Evolutionary conservation across 2,888 invertebrate genomes (phyloP), one percentile per base, ranked within the genome.

Genomic region (Nemoura dubitans): DNA sequence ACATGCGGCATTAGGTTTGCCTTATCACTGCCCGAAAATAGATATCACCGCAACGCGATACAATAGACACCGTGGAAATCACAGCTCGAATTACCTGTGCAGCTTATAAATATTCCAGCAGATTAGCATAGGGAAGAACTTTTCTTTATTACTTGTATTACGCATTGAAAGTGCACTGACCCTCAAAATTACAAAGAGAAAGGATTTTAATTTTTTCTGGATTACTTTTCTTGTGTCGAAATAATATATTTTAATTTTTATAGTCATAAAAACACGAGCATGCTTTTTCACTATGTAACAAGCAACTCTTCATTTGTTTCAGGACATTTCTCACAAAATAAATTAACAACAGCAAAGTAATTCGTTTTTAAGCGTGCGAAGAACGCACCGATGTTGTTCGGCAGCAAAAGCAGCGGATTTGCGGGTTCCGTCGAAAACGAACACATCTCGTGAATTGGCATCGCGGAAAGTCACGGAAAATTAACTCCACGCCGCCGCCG

Each of bases 111-210:
- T 59, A 59, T 59, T 59, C 59, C 59, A 59, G 59, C 59, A 59
- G 2, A 59, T 59, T 16, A 59, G 3, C 59, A 59, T 14, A 21
- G 59, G 59, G 59, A 59, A 59, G 59, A 59, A 21, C 21, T 59
- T 59, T 59, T 59, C 14, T 21, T 59, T 59, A 59, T 59, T 7
- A 1, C 3, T 59, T 21, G 59, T 59, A 36, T 6, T 36, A 36
- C 36, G 36, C 59, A 59, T 21, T 14, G 36, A 7, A 81, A 81
- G 81, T 10, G 30, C 81, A 81, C 28, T 81, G 81, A 81, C 28
- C 81, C 28, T n/a, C 30, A 7, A 81, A 81, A 81, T 27, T 27
- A 81, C 26, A n/a, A 81, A 81, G 81, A 30, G 81, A 81, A 81
- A 81, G 81, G 81, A 30, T 81, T 81, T 26, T 81, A 81, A 59